Base-by-base conservation (phyloP, 1,140 invertebrate species). In the Chionoecetes opilio region DNA sequence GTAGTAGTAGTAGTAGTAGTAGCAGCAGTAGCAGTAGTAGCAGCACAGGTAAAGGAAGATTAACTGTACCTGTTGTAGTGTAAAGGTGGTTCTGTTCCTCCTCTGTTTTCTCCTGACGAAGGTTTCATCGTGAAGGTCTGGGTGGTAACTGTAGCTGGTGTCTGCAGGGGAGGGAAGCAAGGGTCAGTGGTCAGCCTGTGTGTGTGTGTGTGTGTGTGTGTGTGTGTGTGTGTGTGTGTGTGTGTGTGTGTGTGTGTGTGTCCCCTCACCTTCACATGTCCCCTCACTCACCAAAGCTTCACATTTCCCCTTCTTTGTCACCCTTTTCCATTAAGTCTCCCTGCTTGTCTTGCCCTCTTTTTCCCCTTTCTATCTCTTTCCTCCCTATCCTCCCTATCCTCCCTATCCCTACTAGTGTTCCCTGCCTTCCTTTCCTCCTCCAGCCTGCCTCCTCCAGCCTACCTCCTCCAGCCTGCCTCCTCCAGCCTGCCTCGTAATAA, bases 31-130 rank as follows among this genome's bases (percentile, higher is more conserved):
- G 32, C 5, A 11, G 8, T 53, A 91, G 0, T 3, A 46, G 14
- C 5, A 46, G 5, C 63, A 75, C 63, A 75, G 63, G 63, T 75
- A 21, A 75, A 75, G 21, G 0, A 26, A 26, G 63, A 53, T 9
- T 46, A 26, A 0, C 21, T 75, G 97, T 97, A 99, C 98, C 98
- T 99, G 99, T 97, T 99, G 99, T 93, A 99, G 97, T 6, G 99
- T 99, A 97, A 99, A 99, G 14, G 99, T 99, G 26, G 99, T 99
- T 96, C 99, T 97, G 97, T 99, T 99, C 96, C 99, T 97, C 91
- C 99, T 97, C 97, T 99, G 99, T 97, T 99, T 99, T 96, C 99
- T 97, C 96, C 99, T 97, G 75, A 99, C 99, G 97, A 99, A 99
- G 14, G 99, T 99, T 97, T 99, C 99, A 97, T 99, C 99, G 97